Conservation (phyloP, 23 tunicate species). For the Trididemnum miniatum region DNA sequence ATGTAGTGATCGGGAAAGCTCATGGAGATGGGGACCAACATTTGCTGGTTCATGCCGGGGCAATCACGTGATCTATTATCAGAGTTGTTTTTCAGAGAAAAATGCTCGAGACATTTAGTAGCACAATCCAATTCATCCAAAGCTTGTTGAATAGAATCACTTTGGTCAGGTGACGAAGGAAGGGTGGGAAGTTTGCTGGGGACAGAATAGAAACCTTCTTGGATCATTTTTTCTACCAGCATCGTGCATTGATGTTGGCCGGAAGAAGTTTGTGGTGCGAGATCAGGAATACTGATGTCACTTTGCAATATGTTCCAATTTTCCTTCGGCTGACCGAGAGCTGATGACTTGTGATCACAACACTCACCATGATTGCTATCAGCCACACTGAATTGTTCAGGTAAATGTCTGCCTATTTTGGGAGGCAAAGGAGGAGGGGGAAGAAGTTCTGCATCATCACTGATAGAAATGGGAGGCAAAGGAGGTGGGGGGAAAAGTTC, state of each 20-base stretch:
- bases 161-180: not conserved
- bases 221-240: conserved; percentile 61
- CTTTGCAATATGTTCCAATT: conserved; percentile 10
- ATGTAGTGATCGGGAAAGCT: conserved; percentile 56
- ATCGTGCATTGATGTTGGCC: conserved; percentile 48
- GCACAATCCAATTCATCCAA: conserved; percentile 57
- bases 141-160: conserved; percentile 52
- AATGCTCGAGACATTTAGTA: conserved; percentile 9
- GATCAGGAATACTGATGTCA: conserved; percentile 51
- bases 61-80: not conserved
- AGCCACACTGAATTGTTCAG: no score
- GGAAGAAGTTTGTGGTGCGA: conserved; percentile 30
- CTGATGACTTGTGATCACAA: not conserved
- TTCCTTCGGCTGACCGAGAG: not conserved
- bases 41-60: not conserved
- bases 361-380: not conserved
- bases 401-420: conserved; percentile 1
- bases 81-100: not conserved
- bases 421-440: conserved; percentile 37
- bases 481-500: conserved; percentile 8
- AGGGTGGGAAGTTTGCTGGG: conserved; percentile 79
- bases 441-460: not conserved
- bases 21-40: conserved; percentile 66
- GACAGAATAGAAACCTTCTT: conserved; percentile 79
- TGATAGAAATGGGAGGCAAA: not conserved